These are phyloP conservation scores for Epizoanthus scotinus DNA, from an alignment of 92 coral and sea anemone genomes.

Conservation along the genomic window DNA sequence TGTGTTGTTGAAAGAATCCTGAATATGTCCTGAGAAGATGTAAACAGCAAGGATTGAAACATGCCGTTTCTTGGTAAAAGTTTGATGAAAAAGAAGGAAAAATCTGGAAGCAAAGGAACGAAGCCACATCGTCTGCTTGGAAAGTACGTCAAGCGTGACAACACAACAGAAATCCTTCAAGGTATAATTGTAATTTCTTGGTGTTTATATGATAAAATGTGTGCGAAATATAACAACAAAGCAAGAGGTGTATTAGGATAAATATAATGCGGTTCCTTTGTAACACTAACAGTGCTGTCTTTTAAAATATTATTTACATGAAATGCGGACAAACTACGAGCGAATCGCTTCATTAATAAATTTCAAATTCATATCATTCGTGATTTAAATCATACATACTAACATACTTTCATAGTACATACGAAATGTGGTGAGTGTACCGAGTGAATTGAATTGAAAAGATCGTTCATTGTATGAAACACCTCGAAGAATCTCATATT, in stretches of 20 bases:
- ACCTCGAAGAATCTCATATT: too few relatives aligned
- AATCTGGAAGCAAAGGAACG: conserved; percentile 51
- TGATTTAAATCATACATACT: too few relatives aligned
- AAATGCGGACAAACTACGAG: too few relatives aligned
- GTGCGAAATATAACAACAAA: background rate
- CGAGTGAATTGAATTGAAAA: too few relatives aligned
- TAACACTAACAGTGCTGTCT: too few relatives aligned
- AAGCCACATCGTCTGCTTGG: conserved; percentile 77
- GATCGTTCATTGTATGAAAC: too few relatives aligned
- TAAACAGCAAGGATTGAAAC: conserved; percentile 8
- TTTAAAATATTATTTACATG: too few relatives aligned
- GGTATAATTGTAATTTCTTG: conserved; percentile 38
- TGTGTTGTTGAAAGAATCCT: background rate
- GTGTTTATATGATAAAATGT: background rate
- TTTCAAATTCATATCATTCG: too few relatives aligned
- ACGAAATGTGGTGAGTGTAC: too few relatives aligned
- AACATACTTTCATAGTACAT: too few relatives aligned
- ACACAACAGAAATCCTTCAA: conserved; percentile 82
- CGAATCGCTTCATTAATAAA: too few relatives aligned
- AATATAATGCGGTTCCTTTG: too few relatives aligned
- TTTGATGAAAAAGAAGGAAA: conserved; percentile 89
- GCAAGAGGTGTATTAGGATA: background rate
- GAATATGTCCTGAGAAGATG: background rate
- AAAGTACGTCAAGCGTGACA: conserved; percentile 86
- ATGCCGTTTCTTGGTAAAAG: conserved; percentile 94